Evolutionary conservation across 2,888 invertebrate species (phyloP).

Genomic region (Watsonalla cultraria): DNA sequence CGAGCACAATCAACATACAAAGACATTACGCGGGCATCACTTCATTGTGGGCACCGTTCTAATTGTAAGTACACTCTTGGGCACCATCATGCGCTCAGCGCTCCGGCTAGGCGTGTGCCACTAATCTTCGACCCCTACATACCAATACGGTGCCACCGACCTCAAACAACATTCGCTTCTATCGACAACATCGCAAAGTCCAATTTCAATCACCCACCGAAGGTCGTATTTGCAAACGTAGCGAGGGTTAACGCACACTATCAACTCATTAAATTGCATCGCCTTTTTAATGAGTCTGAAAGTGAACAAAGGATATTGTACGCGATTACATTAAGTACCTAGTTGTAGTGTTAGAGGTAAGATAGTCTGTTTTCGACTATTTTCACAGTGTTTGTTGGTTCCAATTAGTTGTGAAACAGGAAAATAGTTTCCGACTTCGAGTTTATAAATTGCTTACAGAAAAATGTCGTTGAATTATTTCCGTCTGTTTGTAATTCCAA

Average conservation of each 20-base stretch:
- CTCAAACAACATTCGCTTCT: conserved; percentile 36
- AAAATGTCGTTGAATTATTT: no score
- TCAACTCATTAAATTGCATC: conserved; percentile 79
- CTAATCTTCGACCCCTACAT: conserved; percentile 78
- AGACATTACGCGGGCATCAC: conserved; percentile 76
- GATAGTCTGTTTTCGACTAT: conserved; percentile 46
- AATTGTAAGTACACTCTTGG: conserved; percentile 79
- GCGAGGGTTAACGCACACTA: conserved; percentile 78
- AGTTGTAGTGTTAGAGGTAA: conserved; percentile 63
- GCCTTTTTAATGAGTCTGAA: conserved; percentile 79
- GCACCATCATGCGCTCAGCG: conserved; percentile 77
- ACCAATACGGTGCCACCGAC: conserved; percentile 48
- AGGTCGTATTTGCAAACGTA: conserved; percentile 68
- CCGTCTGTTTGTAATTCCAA: no score
- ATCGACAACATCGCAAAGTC: conserved; percentile 29
- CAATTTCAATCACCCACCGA: conserved; percentile 21
- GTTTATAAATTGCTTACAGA: conserved; percentile 11
- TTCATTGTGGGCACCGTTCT: conserved; percentile 78
- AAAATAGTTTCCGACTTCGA: conserved; percentile 4
- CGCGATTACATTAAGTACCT: conserved; percentile 76
- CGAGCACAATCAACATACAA: conserved; percentile 75
- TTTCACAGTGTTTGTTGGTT: conserved; percentile 38
- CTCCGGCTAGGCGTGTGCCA: conserved; percentile 75
- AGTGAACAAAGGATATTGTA: conserved; percentile 78
- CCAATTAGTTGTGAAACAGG: conserved; percentile 15